phyloP scores from a whole-genome alignment of 2,113 vertebrate genomes.

The Pangasianodon gigas region DNA sequence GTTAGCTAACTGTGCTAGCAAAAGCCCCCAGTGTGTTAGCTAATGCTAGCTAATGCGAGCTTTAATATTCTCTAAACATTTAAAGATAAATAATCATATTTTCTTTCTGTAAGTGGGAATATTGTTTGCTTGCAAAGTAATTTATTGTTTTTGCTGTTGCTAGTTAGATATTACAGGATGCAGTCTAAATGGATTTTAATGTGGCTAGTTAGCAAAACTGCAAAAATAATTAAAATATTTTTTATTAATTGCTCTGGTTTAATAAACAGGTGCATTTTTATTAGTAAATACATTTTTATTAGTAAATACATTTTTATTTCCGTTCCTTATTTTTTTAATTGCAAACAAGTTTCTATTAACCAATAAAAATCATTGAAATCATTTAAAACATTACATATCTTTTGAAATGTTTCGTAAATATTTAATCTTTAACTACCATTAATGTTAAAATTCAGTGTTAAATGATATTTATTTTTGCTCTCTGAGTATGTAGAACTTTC shows the following conservation, averaged over 20 bases:
- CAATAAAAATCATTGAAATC: neutral
- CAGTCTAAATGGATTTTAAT: neutral
- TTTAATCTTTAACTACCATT: too few species aligned
- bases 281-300: too few species aligned
- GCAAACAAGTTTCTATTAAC: neutral
- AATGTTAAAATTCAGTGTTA: too few species aligned
- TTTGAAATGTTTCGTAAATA: too few species aligned
- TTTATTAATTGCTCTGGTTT: neutral
- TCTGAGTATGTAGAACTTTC: too few species aligned
- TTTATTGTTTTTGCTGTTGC: neutral
- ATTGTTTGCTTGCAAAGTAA: neutral
- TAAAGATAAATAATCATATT: too few species aligned
- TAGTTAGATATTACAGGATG: neutral
- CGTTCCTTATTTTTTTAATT: neutral
- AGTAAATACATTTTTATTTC: neutral
- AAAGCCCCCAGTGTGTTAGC: neutral
- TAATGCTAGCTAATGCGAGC: neutral
- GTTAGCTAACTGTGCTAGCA: slow-evolving; percentile 13
- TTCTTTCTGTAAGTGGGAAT: neutral
- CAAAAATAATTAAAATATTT: neutral
- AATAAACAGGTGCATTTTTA: neutral
- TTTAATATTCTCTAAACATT: neutral
- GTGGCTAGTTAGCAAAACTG: neutral
- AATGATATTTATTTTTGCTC: too few species aligned
- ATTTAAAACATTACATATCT: too few species aligned